phyloP scores from a whole-genome alignment of 1,140 invertebrate species.

The Chlorops oryzae region DNA sequence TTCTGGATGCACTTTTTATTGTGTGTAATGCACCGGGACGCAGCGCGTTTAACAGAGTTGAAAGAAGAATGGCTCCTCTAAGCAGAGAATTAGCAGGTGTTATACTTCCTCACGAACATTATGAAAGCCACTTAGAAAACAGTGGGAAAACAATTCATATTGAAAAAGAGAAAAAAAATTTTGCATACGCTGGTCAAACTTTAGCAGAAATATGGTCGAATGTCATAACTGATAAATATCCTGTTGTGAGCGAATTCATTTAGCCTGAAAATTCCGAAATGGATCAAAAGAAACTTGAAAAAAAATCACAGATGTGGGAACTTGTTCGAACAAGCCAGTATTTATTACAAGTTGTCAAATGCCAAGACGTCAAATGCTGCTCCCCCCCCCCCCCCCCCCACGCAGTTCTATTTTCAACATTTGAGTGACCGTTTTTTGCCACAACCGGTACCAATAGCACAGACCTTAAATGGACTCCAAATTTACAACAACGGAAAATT shows the following conservation, averaged over 20 bases:
- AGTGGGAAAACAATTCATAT: conserved; percentile 35
- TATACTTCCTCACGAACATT: conserved; percentile 29
- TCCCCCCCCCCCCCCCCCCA: no score
- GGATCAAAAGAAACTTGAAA: background rate
- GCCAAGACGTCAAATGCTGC: background rate
- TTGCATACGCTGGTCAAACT: background rate
- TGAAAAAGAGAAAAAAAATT: conserved; percentile 41
- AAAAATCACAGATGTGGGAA: background rate
- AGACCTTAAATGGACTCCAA: background rate
- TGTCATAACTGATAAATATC: background rate
- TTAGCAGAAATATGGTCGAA: background rate
- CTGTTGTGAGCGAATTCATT: background rate
- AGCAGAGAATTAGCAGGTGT: conserved; percentile 29
- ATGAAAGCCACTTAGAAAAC: conserved; percentile 32
- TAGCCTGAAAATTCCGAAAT: background rate
- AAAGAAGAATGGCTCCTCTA: conserved; percentile 31
- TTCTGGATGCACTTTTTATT: conserved; percentile 47
- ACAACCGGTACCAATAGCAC: background rate
- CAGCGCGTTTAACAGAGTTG: conserved; percentile 32
- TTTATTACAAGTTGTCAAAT: background rate
- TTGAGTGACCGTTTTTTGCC: background rate
- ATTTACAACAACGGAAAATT: background rate
- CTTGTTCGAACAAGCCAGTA: background rate
- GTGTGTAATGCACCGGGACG: conserved; percentile 44
- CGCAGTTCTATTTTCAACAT: background rate